Percentiles rank a stretch among this genome's conserved stretches.
phyloP scores from a whole-genome alignment of 2,113 vertebrate species.

The Potamarius usumacintae region DNA sequence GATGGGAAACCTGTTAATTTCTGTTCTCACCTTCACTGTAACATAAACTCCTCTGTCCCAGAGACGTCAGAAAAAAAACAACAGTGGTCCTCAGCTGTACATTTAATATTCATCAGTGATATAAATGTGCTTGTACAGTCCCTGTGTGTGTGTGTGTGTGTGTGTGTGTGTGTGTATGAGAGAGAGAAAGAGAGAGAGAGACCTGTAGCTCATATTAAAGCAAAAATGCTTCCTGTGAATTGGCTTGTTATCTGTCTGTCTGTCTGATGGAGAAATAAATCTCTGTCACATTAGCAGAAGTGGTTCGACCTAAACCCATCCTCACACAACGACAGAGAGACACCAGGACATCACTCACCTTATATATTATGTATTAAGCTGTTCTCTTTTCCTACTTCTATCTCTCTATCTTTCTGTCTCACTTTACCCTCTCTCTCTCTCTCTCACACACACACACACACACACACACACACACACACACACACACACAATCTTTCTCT shows the following conservation, averaged over 20 bases:
- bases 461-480: not conserved
- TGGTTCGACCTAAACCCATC: slow-evolving; percentile 22
- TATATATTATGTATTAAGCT: slow-evolving; percentile 46
- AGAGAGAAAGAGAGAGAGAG: too few relatives aligned
- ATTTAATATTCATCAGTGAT: not conserved
- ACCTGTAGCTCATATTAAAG: not conserved
- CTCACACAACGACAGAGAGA: slow-evolving; percentile 9
- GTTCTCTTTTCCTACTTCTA: slow-evolving; percentile 11
- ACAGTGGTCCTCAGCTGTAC: not conserved
- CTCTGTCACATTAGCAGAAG: slow-evolving; percentile 39
- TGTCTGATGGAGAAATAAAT: slow-evolving; percentile 16
- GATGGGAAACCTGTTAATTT: not conserved
- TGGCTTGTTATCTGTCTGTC: not conserved
- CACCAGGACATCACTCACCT: slow-evolving; percentile 37
- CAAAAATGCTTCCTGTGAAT: not conserved
- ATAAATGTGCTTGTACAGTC: not conserved
- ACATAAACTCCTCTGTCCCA: too few relatives aligned
- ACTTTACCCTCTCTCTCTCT: slow-evolving; percentile 8
- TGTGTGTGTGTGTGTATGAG: not conserved
- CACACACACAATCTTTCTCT: not conserved
- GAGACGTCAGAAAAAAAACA: too few relatives aligned
- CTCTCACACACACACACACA: not conserved
- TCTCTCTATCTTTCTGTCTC: slow-evolving; percentile 20
- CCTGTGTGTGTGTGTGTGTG: not conserved
- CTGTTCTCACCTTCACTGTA: too few relatives aligned